Evolutionary conservation across 2,113 vertebrate species (phyloP).

Genomic region (Empidonax traillii): DNA sequence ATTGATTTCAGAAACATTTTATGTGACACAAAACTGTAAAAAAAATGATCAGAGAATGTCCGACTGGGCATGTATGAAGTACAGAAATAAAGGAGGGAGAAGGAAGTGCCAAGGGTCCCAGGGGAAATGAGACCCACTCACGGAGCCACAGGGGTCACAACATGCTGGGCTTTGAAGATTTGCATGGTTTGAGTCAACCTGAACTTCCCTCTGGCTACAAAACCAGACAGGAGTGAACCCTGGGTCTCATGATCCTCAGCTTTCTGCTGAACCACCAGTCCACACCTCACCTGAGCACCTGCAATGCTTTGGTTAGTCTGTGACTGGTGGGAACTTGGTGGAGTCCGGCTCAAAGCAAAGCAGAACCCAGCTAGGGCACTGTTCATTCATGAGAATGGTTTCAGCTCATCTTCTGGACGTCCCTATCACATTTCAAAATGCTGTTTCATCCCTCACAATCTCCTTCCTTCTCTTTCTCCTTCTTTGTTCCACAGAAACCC

Average conservation of each 20-base stretch:
- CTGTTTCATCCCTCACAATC: not conserved
- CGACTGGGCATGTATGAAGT: fast-evolving
- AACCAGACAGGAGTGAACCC: not conserved
- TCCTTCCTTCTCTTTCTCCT: not conserved
- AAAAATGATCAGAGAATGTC: not conserved
- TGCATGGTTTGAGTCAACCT: not conserved
- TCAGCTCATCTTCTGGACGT: not conserved
- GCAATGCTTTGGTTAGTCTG: not conserved
- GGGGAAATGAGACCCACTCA: not conserved
- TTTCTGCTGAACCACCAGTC: not conserved
- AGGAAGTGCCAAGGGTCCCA: not conserved
- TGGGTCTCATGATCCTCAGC: not conserved
- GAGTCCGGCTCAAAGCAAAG: not conserved
- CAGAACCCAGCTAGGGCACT: not conserved
- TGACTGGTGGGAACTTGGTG: not conserved
- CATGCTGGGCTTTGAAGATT: not conserved
- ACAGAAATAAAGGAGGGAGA: not conserved
- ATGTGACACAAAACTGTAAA: not conserved
- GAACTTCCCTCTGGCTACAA: not conserved
- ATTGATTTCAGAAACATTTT: not conserved
- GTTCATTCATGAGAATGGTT: not conserved
- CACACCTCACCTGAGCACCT: fast-evolving
- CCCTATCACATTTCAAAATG: not conserved
- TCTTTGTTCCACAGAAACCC: not conserved
- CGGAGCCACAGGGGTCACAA: not conserved